Base-by-base conservation (phyloP, 1,140 invertebrate genomes). In the Scaptomyza pallida region DNA sequence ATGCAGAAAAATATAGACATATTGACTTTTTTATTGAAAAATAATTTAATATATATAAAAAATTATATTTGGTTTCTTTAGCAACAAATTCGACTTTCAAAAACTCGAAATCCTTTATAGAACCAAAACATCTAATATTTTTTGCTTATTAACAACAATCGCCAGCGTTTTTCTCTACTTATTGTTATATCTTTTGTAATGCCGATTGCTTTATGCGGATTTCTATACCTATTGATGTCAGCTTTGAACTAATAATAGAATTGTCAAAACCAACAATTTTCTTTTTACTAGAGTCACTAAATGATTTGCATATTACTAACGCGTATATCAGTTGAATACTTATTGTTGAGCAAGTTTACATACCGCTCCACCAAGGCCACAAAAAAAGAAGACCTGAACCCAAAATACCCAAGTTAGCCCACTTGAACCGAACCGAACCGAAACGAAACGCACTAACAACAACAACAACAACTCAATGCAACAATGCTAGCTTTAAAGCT, bases 401-500 rank as follows among this genome's bases (percentile, higher is more conserved):
- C 40, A 40, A 44, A 60, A 43, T n/a, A n/a, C 48, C 55, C 21
- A 15, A 23, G 17, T 12, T 21, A 72, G 59, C 48, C 57, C 41
- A 44, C 15, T 44, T 12, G 16, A 19, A 44, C 16, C 48, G 26
- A 51, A 51, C 5, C 30, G 16, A 19, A 44, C 16, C 48, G 26
- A 51, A 51, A 26, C 30, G 33, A 2, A 35, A 35, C 33, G 33
- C 47, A 70, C 37, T 43, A 4, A 30, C 26, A 30, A 21, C 50
- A 21, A n/a, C n/a, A n/a, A n/a, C 50, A 52, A 61, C 76, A 75
- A 70, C 62, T 79, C 67, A 67, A 81, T 81, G 81, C 78, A 86
- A 81, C 78, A 89, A 80, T 85, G 72, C 69, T 86, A 88, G 78
- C 89, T 88, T 88, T 89, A 90, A 90, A 90, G 89, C 89, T 90